Conservation (phyloP, 2,113 vertebrate genomes). For the Pollimyrus isidori region DNA sequence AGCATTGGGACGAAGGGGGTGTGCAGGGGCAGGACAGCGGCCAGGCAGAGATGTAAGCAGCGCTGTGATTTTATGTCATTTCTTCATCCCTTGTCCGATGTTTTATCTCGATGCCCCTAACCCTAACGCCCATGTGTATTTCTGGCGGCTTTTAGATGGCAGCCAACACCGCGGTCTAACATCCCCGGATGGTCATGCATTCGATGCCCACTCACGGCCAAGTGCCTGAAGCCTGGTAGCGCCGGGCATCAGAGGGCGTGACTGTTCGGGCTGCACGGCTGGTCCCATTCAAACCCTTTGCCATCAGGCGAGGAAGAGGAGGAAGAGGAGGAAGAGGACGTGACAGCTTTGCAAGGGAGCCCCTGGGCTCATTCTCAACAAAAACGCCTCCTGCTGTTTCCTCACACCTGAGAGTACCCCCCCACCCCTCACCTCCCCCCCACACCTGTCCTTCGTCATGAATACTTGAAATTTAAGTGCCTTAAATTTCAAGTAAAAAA, state of each 20-base stretch:
- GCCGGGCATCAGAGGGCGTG: background rate
- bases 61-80: background rate
- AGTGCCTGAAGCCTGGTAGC: background rate
- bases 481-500: background rate
- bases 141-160: background rate
- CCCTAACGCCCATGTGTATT: background rate
- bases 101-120: background rate
- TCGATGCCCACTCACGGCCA: background rate
- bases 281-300: background rate
- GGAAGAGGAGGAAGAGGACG: background rate
- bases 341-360: background rate
- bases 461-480: too few relatives aligned
- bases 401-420: background rate
- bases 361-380: background rate
- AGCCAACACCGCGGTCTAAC: background rate
- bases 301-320: background rate
- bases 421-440: background rate
- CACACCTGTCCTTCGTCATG: background rate
- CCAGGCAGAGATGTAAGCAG: background rate
- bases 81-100: too few relatives aligned
- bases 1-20: background rate
- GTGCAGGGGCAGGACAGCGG: background rate
- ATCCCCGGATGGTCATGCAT: background rate
- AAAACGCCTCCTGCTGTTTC: background rate
- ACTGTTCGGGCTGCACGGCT: background rate